These are phyloP conservation scores for Ceyx melanurus DNA, from an alignment of 2,113 vertebrate genomes.

Conservation along the genomic window DNA sequence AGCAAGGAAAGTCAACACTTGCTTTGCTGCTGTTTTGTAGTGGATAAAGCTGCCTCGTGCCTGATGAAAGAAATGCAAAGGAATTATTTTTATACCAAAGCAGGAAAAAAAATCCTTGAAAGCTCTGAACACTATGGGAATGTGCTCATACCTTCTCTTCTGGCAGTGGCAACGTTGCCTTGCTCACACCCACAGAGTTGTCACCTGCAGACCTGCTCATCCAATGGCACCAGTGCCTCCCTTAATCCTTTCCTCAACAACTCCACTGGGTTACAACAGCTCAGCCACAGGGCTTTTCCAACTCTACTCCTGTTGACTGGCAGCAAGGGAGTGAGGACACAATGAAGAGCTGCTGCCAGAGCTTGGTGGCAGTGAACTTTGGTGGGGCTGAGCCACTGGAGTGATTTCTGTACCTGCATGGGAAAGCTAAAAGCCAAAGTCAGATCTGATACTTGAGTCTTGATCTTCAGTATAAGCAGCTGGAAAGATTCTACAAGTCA, in stretches of 20 bases:
- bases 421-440: neutral
- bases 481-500: neutral
- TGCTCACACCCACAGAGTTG: neutral
- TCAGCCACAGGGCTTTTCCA: neutral
- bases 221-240: neutral
- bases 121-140: neutral
- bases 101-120: neutral
- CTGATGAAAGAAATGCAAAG: neutral
- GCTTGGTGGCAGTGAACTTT: neutral
- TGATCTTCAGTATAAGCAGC: neutral
- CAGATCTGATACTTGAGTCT: neutral
- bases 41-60: neutral
- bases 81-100: neutral
- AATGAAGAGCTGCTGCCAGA: neutral
- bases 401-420: neutral
- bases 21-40: neutral
- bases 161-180: neutral
- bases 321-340: neutral
- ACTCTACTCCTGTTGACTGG: neutral
- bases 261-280: neutral
- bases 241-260: neutral
- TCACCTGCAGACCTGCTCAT: neutral
- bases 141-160: neutral
- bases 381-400: neutral
- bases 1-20: neutral